Base-by-base conservation (phyloP, 53 echinoderm and acorn worm species). In the Crossaster papposus region DNA sequence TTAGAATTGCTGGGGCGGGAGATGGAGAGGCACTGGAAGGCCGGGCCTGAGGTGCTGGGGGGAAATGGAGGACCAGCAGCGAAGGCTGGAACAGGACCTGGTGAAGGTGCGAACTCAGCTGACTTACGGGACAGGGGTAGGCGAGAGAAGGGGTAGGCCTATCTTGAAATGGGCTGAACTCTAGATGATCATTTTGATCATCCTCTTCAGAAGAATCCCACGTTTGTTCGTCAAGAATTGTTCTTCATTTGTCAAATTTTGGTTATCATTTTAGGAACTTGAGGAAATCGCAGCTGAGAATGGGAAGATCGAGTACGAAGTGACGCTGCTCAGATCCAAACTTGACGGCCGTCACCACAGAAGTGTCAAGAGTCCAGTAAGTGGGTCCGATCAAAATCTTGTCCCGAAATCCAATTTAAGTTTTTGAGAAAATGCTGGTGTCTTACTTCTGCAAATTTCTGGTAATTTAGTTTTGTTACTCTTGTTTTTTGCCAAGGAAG, bases 221-320 rank as follows among this genome's bases (percentile, higher is more conserved):
- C 5, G 44, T 44, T 9, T 0, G 9, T 1, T 7, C 5, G 5
- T 44, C 9, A 44, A 44, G 58, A 58, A 20, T 58, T 36, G 0
- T 84, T 31, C 34, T 70, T 28, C 36, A 72, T 37, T 64, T 35
- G 28, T 84, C 6, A 31, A 51, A 53, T 4, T 51, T 86, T 0
- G 15, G 20, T 17, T 62, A 0, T 17, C 36, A 37, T 14, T 64
- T 78, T 77, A 96, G 97, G 94, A 95, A 81, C 78, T 97, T 83
- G 97, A 97, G 52, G 94, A 94, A 26, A 94, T 97, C 53, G 93
- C 95, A 1, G 91, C 91, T n/a, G 97, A 97, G 77, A 97, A 97
- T 72, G 77, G 91, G 51, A 90, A 93, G 51, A 89, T 95, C 1
- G 97, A 97, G 36, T 93, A 95, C 65, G 97, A 97, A 65, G 94